Evolutionary conservation across 2,888 invertebrate species (phyloP).

Genomic region (Pyrgus malvae): DNA sequence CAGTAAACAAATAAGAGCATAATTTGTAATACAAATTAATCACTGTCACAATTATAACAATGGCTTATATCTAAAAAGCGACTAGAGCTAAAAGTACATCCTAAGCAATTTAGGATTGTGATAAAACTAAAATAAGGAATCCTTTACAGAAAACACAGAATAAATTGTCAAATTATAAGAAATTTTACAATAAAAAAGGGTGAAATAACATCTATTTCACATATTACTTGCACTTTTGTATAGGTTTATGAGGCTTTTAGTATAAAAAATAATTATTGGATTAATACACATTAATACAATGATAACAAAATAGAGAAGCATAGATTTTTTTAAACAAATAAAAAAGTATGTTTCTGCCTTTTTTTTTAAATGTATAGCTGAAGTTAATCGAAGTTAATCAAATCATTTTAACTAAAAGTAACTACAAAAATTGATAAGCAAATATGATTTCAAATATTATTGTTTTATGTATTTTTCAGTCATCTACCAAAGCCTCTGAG

Average conservation of each 20-base stretch:
- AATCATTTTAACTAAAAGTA: too few species aligned
- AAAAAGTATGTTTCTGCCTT: too few species aligned
- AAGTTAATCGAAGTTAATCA: too few species aligned
- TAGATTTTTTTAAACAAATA: too few species aligned
- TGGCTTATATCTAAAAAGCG: conserved; percentile 64
- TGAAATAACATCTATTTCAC: background rate
- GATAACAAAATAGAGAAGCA: too few species aligned
- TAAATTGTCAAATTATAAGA: conserved; percentile 18
- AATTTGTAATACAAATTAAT: conserved; percentile 1
- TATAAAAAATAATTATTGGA: too few species aligned
- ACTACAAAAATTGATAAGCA: too few species aligned
- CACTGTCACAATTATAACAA: conserved; percentile 34
- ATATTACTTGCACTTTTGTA: too few species aligned
- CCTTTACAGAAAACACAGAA: conserved; percentile 5
- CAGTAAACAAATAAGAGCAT: background rate
- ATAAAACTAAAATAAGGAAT: conserved; percentile 61
- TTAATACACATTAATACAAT: too few species aligned
- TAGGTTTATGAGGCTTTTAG: too few species aligned
- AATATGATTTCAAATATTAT: background rate
- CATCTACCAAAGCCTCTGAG: conserved; percentile 13
- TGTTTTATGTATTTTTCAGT: background rate
- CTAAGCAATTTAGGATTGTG: conserved; percentile 67
- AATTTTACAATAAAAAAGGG: background rate
- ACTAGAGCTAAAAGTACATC: conserved; percentile 76
- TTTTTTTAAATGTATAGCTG: too few species aligned